phyloP scores from a whole-genome alignment of 2,113 vertebrate genomes.

The Agelaius phoeniceus region DNA sequence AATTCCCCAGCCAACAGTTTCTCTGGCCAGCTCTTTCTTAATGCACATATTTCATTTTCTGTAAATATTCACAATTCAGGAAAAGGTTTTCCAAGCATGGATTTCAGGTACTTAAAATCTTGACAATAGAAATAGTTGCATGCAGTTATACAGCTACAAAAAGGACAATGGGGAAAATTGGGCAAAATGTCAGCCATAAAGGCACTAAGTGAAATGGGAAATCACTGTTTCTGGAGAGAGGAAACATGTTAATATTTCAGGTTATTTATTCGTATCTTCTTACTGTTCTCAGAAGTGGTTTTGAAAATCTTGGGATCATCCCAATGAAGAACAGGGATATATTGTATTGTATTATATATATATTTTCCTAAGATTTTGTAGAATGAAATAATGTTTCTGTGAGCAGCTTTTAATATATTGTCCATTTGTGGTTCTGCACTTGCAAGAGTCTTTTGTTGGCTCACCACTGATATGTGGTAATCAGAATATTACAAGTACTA shows the following conservation, averaged over 20 bases:
- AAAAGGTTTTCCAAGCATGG: neutral
- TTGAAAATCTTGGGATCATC: neutral
- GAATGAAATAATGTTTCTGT: neutral
- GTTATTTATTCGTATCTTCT: neutral
- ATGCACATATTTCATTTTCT: neutral
- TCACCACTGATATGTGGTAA: neutral
- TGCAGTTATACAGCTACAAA: neutral
- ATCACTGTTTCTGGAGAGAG: neutral
- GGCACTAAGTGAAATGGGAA: neutral
- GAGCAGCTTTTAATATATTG: neutral
- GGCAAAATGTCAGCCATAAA: neutral
- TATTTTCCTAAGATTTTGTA: neutral
- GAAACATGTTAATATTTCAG: neutral
- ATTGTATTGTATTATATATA: neutral
- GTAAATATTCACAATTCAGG: neutral
- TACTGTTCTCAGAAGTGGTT: neutral
- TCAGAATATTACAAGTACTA: neutral
- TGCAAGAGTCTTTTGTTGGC: neutral
- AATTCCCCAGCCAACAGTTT: neutral
- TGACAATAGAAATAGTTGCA: neutral
- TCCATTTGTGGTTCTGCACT: neutral
- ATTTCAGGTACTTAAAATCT: neutral
- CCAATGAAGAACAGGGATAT: neutral
- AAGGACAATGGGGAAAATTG: neutral
- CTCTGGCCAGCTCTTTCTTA: neutral